Evolutionary conservation across 2,888 invertebrate species (phyloP), one percentile per base, ranked within the genome.

Genomic region (Hirtodrosophila alboralis): DNA sequence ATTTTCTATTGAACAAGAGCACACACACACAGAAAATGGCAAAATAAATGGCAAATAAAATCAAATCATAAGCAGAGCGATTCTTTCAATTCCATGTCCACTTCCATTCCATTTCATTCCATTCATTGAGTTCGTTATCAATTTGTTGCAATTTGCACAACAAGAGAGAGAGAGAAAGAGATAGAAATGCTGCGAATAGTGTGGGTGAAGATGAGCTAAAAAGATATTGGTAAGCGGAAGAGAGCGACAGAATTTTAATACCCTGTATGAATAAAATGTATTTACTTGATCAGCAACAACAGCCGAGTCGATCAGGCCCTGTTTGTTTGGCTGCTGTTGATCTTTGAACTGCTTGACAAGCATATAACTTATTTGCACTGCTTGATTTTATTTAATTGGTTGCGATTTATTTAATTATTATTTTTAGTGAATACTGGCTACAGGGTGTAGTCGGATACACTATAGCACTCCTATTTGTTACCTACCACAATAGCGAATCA

Each of bases 381-480:
- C n/a, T n/a, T n/a, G n/a, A n/a, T n/a, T n/a, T n/a, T n/a, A n/a
- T n/a, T n/a, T n/a, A n/a, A n/a, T n/a, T n/a, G n/a, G n/a, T n/a
- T n/a, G n/a, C n/a, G n/a, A n/a, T n/a, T n/a, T n/a, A n/a, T n/a
- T n/a, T n/a, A n/a, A n/a, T n/a, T n/a, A n/a, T n/a, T n/a, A n/a
- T n/a, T n/a, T n/a, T n/a, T n/a, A n/a, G n/a, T n/a, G n/a, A n/a
- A n/a, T n/a, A n/a, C n/a, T n/a, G n/a, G n/a, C n/a, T n/a, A n/a
- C n/a, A n/a, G n/a, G n/a, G n/a, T n/a, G n/a, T n/a, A n/a, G n/a
- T n/a, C n/a, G n/a, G n/a, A n/a, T n/a, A n/a, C n/a, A n/a, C n/a
- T n/a, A n/a, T n/a, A 54, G 47, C 70, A 78, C 83, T 79, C 75
- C 76, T 72, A 75, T 23, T 79, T 75, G 60, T n/a, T n/a, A n/a